Evolutionary conservation across 2,797 vertebrate species (phyloP), one percentile per base, ranked within the genome.

Genomic region (Brachymystax lenok): DNA sequence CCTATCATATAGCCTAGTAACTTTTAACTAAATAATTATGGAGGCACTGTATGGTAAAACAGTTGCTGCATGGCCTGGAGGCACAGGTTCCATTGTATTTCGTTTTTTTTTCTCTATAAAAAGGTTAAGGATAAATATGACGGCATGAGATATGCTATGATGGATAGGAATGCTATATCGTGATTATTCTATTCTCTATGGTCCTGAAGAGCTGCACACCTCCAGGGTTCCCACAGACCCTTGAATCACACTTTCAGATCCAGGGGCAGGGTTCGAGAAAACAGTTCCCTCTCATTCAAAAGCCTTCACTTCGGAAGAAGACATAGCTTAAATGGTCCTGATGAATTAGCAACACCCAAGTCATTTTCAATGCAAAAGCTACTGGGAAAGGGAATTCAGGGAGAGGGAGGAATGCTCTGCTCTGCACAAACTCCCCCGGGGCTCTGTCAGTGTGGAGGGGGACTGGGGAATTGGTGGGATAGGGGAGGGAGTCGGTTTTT

Each of bases 261-360:
- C 69, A 7, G 67, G 80, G 75, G 88, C 80, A 74, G 74, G 74
- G 82, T 85, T 86, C 84, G 68, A 28, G 83, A 89, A 89, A 89
- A 74, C 85, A 88, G 88, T 91, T 90, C 10, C 86, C 78, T 68
- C 79, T 6, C 71, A 68, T 80, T 85, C 79, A 4, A 14, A 78
- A 85, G 79, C 85, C 81, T 80, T 86, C 80, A 75, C 85, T 83
- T 85, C 80, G 79, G 66, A 54, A 77, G 80, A 27, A 75, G 81
- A 24, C 72, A 46, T 77, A 79, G 82, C 80, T 82, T 87, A 82
- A 88, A 89, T 85, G 84, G 78, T 81, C 88, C 81, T 88, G 89
- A 91, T 91, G 89, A 90, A 92, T 92, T 89, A 87, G 80, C 85
- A 83, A 84, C 78, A 84, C 77, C 87, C 16, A 19, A 56, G 27